A percentile compares a stretch with the other conserved stretches of the same genome.
phyloP scores from a whole-genome alignment of 1,140 invertebrate species.

The Drosophila subpulchrella region DNA sequence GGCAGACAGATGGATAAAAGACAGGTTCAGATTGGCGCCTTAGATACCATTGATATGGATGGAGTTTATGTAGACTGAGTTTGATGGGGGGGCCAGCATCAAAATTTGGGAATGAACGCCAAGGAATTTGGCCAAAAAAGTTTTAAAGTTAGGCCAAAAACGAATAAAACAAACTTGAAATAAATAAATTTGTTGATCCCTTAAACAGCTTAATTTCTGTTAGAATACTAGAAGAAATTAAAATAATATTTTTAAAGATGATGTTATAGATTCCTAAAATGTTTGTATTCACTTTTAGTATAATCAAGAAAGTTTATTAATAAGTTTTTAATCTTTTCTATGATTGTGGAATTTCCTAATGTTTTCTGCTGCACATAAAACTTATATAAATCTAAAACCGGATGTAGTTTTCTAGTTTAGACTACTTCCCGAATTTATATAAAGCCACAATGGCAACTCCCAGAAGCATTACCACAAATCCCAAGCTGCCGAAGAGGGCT shows the following conservation, averaged over 20 bases:
- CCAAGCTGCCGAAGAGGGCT: constrained; percentile 56
- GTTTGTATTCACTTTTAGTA: too few relatives aligned
- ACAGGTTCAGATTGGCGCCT: constrained; percentile 52
- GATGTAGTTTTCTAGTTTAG: not conserved
- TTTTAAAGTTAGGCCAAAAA: not conserved
- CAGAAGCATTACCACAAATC: constrained; percentile 62
- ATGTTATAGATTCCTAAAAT: too few relatives aligned
- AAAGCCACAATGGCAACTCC: constrained; percentile 55
- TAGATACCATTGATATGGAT: constrained; percentile 22
- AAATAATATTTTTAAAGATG: too few relatives aligned
- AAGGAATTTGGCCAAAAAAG: not conserved
- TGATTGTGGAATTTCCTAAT: too few relatives aligned
- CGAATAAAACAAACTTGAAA: not conserved
- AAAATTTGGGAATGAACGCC: not conserved
- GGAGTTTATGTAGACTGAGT: not conserved
- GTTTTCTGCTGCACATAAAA: too few relatives aligned
- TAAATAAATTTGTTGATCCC: not conserved
- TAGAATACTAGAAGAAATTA: too few relatives aligned
- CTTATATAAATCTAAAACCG: too few relatives aligned
- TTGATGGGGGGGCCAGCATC: not conserved
- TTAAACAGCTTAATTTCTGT: too few relatives aligned
- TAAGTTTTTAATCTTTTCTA: too few relatives aligned
- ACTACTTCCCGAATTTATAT: constrained; percentile 60
- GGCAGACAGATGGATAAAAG: constrained; percentile 10
- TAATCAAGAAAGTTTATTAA: too few relatives aligned